A percentile compares a stretch with the other conserved stretches of the same genome.
Evolutionary conservation across 2,113 vertebrate species (phyloP).

Genomic region (Phodopus roborovskii): DNA sequence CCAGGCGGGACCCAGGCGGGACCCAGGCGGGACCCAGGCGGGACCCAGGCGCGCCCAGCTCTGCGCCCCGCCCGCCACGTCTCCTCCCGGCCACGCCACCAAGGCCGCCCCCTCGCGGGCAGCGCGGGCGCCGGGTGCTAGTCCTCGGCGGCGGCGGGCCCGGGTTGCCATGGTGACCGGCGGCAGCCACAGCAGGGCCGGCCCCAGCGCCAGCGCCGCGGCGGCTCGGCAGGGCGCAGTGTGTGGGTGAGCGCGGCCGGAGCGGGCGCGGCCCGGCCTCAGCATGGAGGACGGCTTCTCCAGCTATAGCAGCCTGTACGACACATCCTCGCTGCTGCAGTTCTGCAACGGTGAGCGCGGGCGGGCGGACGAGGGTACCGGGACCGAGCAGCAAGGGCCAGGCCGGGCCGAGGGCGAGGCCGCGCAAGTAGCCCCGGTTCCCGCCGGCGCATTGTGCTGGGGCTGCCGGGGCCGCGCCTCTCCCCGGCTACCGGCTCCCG

Average conservation of each 20-base stretch:
- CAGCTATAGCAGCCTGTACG: slow-evolving; percentile 95
- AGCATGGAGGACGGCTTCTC: slow-evolving; percentile 98
- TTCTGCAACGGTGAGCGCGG: slow-evolving; percentile 95
- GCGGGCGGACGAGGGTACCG: not conserved
- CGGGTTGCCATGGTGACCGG: slow-evolving; percentile 95
- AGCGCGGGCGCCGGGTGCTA: not conserved
- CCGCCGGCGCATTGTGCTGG: slow-evolving; percentile 76
- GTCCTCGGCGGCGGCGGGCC: slow-evolving; percentile 85
- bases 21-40: not conserved
- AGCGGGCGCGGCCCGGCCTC: slow-evolving; percentile 76
- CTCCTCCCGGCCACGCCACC: not conserved
- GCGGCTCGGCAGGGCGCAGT: slow-evolving; percentile 79
- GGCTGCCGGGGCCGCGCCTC: slow-evolving; percentile 69
- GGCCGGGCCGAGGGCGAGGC: slow-evolving; percentile 58
- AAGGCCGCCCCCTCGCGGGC: slow-evolving; percentile 77
- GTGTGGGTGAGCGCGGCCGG: slow-evolving; percentile 81
- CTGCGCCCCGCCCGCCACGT: slow-evolving; percentile 43
- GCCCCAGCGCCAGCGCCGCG: slow-evolving; percentile 81
- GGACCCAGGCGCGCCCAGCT: not conserved
- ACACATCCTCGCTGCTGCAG: slow-evolving; percentile 97
- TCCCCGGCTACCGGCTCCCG: not conserved
- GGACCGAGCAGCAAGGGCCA: slow-evolving; percentile 31
- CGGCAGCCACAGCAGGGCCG: slow-evolving; percentile 87
- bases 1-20: not conserved
- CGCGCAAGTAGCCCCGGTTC: slow-evolving; percentile 62